phyloP scores from a whole-genome alignment of 2,797 vertebrate genomes.

The Amblyraja radiata region DNA sequence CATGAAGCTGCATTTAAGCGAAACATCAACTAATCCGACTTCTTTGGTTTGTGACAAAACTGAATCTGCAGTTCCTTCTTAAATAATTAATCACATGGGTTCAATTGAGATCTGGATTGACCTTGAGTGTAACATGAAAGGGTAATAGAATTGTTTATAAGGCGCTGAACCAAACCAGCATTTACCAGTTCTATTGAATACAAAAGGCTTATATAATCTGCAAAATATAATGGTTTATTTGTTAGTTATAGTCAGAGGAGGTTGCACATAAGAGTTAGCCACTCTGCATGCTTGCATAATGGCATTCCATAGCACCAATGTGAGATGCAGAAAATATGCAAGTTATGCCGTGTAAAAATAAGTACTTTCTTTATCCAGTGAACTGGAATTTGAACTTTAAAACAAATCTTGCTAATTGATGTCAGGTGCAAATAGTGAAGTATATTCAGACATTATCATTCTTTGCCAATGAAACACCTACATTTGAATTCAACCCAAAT shows the following conservation, averaged over 20 bases:
- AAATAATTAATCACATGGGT: neutral
- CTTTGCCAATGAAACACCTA: neutral
- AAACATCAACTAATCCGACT: no score
- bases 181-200: neutral
- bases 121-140: neutral
- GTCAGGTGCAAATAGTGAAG: neutral
- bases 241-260: neutral
- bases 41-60: neutral
- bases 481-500: slow-evolving; percentile 2
- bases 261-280: neutral
- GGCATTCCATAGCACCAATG: neutral
- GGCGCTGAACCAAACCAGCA: neutral
- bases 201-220: neutral
- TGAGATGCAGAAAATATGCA: neutral
- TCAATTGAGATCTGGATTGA: neutral
- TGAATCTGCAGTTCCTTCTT: no score
- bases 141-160: neutral
- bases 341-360: neutral
- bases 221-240: neutral
- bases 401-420: neutral
- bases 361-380: neutral
- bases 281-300: neutral
- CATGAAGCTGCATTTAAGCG: neutral
- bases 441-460: neutral
- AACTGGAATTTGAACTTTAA: neutral